These are phyloP conservation scores for Rhamnusium bicolor DNA, from an alignment of 2,888 invertebrate species.

Conservation along the genomic window DNA sequence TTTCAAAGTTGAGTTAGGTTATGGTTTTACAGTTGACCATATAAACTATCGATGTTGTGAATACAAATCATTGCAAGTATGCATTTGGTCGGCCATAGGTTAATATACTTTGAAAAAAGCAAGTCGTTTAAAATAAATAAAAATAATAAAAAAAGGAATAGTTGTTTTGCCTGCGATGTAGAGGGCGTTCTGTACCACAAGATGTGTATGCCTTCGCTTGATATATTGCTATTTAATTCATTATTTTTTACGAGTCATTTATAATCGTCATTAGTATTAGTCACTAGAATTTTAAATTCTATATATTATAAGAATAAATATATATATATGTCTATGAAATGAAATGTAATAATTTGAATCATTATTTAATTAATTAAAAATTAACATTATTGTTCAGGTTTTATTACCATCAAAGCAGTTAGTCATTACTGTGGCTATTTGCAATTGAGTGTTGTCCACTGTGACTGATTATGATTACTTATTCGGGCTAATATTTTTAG, in stretches of 20 bases:
- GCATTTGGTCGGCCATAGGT: constrained; percentile 63
- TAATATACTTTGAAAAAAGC: constrained; percentile 72
- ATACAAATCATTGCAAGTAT: constrained; percentile 48
- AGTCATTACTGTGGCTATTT: too few relatives aligned
- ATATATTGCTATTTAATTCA: constrained; percentile 48
- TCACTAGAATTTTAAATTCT: too few relatives aligned
- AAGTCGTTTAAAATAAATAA: constrained; percentile 68
- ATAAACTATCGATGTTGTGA: constrained; percentile 41
- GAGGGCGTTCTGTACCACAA: constrained; percentile 60
- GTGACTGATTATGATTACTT: too few relatives aligned
- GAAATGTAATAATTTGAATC: too few relatives aligned
- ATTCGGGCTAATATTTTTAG: too few relatives aligned
- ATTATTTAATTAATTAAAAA: too few relatives aligned
- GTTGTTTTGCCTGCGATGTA: constrained; percentile 62
- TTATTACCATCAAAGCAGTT: too few relatives aligned
- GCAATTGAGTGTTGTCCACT: too few relatives aligned
- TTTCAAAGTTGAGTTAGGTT: constrained; percentile 71
- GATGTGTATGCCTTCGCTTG: constrained; percentile 56
- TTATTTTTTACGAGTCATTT: constrained; percentile 4
- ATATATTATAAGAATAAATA: too few relatives aligned
- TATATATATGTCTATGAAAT: too few relatives aligned
- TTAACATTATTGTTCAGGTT: too few relatives aligned
- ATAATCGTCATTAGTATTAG: neutral
- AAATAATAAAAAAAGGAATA: constrained; percentile 61
- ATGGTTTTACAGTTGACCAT: constrained; percentile 66